These are phyloP conservation scores for Anastatus disparis DNA, from an alignment of 1,140 invertebrate genomes.

Conservation along the genomic window DNA sequence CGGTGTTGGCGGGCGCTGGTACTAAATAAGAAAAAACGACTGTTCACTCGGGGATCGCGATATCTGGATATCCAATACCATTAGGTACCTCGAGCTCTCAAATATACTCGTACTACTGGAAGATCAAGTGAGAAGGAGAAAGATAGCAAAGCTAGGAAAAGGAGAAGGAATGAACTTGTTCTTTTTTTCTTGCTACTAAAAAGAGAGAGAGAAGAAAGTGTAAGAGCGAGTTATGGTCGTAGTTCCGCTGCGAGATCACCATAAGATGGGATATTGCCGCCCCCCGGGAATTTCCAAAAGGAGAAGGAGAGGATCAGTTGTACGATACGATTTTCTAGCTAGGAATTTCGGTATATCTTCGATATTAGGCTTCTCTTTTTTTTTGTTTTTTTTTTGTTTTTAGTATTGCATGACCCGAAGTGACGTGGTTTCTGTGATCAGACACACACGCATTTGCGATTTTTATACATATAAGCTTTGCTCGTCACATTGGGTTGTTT, in stretches of 20 bases:
- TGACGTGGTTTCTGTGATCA: background rate
- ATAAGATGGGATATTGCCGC: slow-evolving; percentile 52
- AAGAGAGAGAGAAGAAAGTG: background rate
- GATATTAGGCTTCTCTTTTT: background rate
- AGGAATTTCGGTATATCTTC: background rate
- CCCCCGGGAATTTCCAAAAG: too few species aligned
- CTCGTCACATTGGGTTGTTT: background rate
- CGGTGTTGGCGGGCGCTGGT: background rate
- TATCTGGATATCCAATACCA: slow-evolving; percentile 48
- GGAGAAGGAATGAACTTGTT: background rate
- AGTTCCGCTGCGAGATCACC: slow-evolving; percentile 49
- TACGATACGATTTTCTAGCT: slow-evolving; percentile 33
- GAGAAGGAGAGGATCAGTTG: slow-evolving; percentile 51
- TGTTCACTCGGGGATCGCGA: slow-evolving; percentile 24
- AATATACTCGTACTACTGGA: slow-evolving; percentile 6
- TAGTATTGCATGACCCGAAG: background rate
- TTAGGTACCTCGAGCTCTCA: slow-evolving; percentile 27
- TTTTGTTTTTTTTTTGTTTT: background rate
- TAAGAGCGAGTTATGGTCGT: slow-evolving; percentile 24
- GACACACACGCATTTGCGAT: background rate
- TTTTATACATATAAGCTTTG: background rate
- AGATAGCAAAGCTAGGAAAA: background rate
- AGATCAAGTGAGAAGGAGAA: background rate
- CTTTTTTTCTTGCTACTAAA: too few species aligned
- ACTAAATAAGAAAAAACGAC: slow-evolving; percentile 37